Base-by-base conservation (phyloP, 1,140 invertebrate genomes). In the Trichomalopsis sarcophagae region DNA sequence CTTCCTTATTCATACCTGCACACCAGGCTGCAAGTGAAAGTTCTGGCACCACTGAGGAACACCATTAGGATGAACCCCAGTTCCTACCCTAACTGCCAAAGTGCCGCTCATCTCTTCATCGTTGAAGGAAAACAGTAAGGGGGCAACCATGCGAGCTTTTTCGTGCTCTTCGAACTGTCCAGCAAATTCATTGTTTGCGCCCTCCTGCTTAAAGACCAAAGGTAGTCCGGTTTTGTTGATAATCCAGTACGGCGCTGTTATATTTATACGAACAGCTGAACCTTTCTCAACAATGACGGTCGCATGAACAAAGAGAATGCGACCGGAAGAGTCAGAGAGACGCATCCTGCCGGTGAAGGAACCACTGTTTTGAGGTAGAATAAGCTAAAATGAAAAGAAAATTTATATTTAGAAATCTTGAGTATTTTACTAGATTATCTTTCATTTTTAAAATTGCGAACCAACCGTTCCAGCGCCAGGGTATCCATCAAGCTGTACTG, bases 111-210 rank as follows among this genome's bases (percentile, higher is more conserved):
- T 96, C 90, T 99, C 98, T 33, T 96, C 96, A 90, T 99, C 98
- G 6, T 97, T 95, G 91, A 99, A 99, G 79, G 97, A 98, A 93
- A 99, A 99, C 75, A 99, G 94, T 14, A 99, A 94, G n/a, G 99
- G 99, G 62, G 96, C 95, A 33, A 98, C 96, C 95, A 98, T 97
- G 87, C 98, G 94, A 0, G 98, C 98, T 76, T 96, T 94, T 94
- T 99, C 99, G 90, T 99, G 97, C 91, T 99, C 98, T 80, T 96
- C 96, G 91, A 97, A 98, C 93, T 99, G 99, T 13, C 98, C 99
- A 4, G 98, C 97, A 78, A 97, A 96, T 89, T 98, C 97, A 3
- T 93, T 89, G 7, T 94, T 94, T 14, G 95, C 95, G 11, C 97
- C 97, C 91, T 99, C 98, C 93, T 99, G 98, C 89, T 96, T 95